Base-by-base conservation (phyloP, 2,888 invertebrate genomes). In the Allolobophora icterica region DNA sequence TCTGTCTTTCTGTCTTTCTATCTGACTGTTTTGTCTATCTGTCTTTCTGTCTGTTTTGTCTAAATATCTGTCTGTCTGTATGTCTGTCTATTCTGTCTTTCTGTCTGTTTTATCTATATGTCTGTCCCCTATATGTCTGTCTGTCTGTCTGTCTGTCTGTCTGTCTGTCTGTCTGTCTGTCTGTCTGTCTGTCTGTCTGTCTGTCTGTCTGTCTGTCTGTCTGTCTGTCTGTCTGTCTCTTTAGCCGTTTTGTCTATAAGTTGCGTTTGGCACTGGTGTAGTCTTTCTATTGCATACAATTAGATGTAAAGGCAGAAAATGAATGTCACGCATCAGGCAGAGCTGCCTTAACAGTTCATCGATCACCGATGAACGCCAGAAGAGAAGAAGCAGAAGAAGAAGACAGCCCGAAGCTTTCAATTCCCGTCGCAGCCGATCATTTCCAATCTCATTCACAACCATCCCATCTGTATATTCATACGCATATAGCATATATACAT, bases 251-350 rank as follows among this genome's bases (percentile, higher is more conserved):
- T 71, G n/a, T 71, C n/a, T 71, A n/a, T 71, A n/a, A 71, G 71
- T 71, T 71, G 71, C n/a, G 71, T 71, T 71, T 71, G 71, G n/a
- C 71, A 30, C 71, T 24, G 52, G 52, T 24, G 52, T 24, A 52
- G 52, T 52, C 52, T n/a, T 71, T 71, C 30, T 71, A 8, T n/a
- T 71, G 71, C n/a, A 71, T 71, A n/a, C 13, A 71, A n/a, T n/a
- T 71, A n/a, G 11, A 71, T n/a, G n/a, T 71, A 71, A n/a, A 5
- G 30, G 71, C 71, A 71, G 30, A 3, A 71, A 71, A 71, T 71
- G 71, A 71, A 71, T 71, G 71, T 71, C 71, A 71, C 71, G n/a
- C 71, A n/a, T 71, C 71, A n/a, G 71, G n/a, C 71, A 71, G n/a
- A 71, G 71, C 71, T 71, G 30, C 71, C 58, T 42, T 71, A 71